Evolutionary conservation across 2,113 vertebrate genomes (phyloP).

Genomic region (Rhea americana): DNA sequence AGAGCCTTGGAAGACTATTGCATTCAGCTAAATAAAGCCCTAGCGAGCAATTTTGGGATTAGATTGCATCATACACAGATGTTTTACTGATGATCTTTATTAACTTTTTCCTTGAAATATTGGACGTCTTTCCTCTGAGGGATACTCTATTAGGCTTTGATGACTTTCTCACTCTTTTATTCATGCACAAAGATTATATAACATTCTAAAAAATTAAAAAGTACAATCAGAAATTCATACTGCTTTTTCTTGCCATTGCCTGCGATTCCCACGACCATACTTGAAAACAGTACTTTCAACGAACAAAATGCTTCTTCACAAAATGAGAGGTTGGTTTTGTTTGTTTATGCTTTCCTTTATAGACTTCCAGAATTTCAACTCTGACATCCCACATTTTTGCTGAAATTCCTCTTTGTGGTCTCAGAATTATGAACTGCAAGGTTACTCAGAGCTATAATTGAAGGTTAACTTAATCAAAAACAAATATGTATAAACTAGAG

Average conservation of each 20-base stretch:
- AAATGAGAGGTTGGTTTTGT: background rate
- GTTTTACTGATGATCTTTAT: background rate
- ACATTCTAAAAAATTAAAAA: background rate
- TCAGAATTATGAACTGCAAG: slow-evolving; percentile 6
- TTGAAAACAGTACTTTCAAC: background rate
- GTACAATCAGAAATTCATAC: background rate
- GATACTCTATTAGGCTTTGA: background rate
- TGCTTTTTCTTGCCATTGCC: background rate
- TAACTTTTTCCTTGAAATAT: slow-evolving; percentile 11
- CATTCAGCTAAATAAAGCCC: fast-evolving
- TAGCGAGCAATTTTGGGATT: background rate
- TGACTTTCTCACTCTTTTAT: background rate
- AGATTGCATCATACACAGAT: background rate
- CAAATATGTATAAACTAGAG: slow-evolving; percentile 34
- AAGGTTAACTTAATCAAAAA: slow-evolving; percentile 46
- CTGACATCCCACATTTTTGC: slow-evolving; percentile 12
- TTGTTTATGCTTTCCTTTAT: slow-evolving; percentile 42
- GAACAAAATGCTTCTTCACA: background rate
- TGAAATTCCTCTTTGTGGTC: slow-evolving; percentile 13
- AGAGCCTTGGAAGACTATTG: background rate
- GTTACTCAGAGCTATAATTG: slow-evolving; percentile 41
- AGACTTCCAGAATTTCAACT: slow-evolving; percentile 10
- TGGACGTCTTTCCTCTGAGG: background rate
- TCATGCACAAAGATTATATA: background rate
- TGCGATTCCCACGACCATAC: background rate